Evolutionary conservation across 2,113 vertebrate genomes (phyloP), one percentile per base, ranked within the genome.

Genomic region (Sclerurus mexicanus): DNA sequence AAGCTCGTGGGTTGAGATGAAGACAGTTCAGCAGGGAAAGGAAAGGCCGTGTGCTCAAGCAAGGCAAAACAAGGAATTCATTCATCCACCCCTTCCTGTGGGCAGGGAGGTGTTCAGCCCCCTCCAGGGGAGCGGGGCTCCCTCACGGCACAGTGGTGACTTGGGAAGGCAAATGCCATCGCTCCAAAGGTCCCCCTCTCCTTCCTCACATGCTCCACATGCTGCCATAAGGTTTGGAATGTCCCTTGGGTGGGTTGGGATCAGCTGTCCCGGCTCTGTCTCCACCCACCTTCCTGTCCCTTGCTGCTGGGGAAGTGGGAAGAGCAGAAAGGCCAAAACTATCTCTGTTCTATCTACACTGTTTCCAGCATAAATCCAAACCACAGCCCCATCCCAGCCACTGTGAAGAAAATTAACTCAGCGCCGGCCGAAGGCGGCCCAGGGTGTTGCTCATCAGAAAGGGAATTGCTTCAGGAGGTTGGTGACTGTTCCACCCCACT

Each of bases 391-490:
- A 1, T 23, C 37, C 64, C 76, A 63, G 62, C 72, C 79, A 24
- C 49, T 16, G 0, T 14, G 72, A 63, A 28, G 72, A 37, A 31
- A 71, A 63, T 42, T 76, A 52, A 53, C n/a, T 18, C 78, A 56
- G 0, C 22, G 27, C 3, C 0, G 71, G 64, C 72, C 53, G 12
- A 59, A 28, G 0, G 5, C 77, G 67, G 77, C 28, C 3, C 44
- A 60, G 78, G 80, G 64, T 24, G 80, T 93, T 69, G 80, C 62
- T 90, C 67, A 72, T 73, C 86, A n/a, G 69, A 71, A 86, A 35
- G 31, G 28, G 81, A 95, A 76, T 96, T 95, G 49, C 96, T 91
- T 94, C 82, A 93, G 27, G 39, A 95, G 73, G 39, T 84, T 89
- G 90, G 93, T 93, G 92, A 90, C 81, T 81, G 83, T 84, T 77